phyloP scores from a whole-genome alignment of 2,797 vertebrate genomes.

The Coregonus suidteri region DNA sequence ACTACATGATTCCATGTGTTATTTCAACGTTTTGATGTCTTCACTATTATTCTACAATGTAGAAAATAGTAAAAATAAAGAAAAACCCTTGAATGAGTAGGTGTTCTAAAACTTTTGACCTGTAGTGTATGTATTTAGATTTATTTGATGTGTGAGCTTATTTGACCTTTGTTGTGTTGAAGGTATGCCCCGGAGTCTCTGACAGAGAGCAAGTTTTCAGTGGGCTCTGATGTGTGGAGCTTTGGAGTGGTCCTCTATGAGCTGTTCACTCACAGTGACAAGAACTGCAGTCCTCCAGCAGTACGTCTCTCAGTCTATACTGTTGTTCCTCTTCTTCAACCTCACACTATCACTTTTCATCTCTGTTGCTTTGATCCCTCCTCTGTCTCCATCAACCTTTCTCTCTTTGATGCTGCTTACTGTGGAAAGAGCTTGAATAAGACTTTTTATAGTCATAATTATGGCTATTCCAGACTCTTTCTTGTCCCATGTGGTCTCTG shows the following conservation, averaged over 20 bases:
- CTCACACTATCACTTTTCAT: not conserved
- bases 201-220: constrained; percentile 96
- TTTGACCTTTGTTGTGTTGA: constrained; percentile 1
- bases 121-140: not conserved
- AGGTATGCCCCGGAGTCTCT: constrained; percentile 98
- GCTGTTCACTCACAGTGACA: constrained; percentile 95
- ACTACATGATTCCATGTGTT: no score
- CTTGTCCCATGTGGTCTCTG: not conserved
- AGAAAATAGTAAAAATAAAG: no score
- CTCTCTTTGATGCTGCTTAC: not conserved
- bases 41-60: no score
- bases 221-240: constrained; percentile 97
- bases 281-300: constrained; percentile 93
- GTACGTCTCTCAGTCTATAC: constrained; percentile 64
- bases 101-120: no score
- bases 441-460: not conserved
- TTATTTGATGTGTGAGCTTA: not conserved
- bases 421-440: not conserved
- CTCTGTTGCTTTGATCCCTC: not conserved
- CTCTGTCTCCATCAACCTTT: not conserved
- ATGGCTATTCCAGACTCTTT: not conserved
- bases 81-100: no score
- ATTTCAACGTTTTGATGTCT: no score
- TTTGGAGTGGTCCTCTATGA: constrained; percentile 97
- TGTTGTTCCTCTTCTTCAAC: not conserved